phyloP scores from a whole-genome alignment of 1,140 invertebrate genomes.

The Plodia interpunctella region DNA sequence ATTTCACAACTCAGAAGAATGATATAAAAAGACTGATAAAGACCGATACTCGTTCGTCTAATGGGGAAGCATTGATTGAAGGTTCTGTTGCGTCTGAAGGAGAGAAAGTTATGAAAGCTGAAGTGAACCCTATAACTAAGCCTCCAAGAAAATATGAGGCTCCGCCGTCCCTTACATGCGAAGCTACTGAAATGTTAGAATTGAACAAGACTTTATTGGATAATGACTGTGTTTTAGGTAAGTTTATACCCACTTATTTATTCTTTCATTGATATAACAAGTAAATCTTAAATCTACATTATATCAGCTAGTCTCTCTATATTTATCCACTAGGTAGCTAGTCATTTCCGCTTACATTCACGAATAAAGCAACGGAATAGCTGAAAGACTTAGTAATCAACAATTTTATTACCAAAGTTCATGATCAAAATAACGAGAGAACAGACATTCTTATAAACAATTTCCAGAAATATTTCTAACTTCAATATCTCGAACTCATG shows the following conservation, averaged over 20 bases:
- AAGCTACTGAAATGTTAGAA: constrained; percentile 87
- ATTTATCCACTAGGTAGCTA: constrained; percentile 16
- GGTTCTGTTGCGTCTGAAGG: constrained; percentile 80
- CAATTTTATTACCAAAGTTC: constrained; percentile 4
- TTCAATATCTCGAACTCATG: no score
- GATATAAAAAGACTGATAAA: constrained; percentile 78
- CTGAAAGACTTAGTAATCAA: not conserved
- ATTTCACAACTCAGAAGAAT: constrained; percentile 81
- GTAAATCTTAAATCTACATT: no score
- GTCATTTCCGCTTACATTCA: not conserved
- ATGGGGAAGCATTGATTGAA: constrained; percentile 79
- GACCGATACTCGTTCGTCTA: constrained; percentile 79
- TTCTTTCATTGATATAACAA: no score
- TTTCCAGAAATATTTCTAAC: not conserved
- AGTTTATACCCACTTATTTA: constrained; percentile 49
- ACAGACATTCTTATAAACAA: not conserved
- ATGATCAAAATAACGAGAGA: not conserved
- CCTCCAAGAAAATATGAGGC: constrained; percentile 83
- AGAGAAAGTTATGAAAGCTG: constrained; percentile 86
- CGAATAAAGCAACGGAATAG: not conserved
- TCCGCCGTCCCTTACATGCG: constrained; percentile 79
- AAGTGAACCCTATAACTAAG: constrained; percentile 88
- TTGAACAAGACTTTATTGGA: constrained; percentile 86
- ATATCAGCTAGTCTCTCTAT: constrained; percentile 1
- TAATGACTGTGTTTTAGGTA: constrained; percentile 81